Conservation (phyloP, 2,888 invertebrate species). For the Cantharis rustica region DNA sequence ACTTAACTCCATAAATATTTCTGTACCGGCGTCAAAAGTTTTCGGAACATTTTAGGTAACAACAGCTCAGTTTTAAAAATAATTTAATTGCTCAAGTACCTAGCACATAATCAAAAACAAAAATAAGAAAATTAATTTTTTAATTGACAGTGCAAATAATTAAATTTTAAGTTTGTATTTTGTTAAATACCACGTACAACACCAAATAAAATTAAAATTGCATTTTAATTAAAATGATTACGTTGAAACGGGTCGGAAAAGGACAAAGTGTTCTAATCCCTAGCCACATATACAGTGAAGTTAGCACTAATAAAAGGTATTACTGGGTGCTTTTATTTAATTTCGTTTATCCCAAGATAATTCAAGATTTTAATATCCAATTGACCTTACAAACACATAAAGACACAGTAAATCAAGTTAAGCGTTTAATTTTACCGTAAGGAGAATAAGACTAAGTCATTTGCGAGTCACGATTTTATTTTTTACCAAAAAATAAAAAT, state of each 20-base stretch:
- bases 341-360: slow-evolving; percentile 15
- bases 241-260: neutral
- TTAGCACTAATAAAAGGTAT: slow-evolving; percentile 17
- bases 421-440: neutral
- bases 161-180: neutral
- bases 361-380: slow-evolving; percentile 11
- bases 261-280: slow-evolving; percentile 4
- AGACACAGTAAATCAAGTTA: neutral
- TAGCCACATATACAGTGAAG: slow-evolving; percentile 8
- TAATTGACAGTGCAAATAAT: neutral
- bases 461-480: neutral
- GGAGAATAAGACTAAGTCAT: neutral
- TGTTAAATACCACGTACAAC: neutral
- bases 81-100: neutral
- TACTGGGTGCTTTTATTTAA: slow-evolving; percentile 15
- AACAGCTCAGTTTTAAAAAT: neutral
- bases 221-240: neutral
- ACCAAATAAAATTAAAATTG: neutral
- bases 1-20: neutral
- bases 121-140: neutral
- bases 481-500: neutral
- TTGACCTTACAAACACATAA: neutral
- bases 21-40: neutral
- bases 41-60: neutral
- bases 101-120: no score